Evolutionary conservation across 2,888 invertebrate genomes (phyloP), one percentile per base, ranked within the genome.

Genomic region (Allolobophora icterica): DNA sequence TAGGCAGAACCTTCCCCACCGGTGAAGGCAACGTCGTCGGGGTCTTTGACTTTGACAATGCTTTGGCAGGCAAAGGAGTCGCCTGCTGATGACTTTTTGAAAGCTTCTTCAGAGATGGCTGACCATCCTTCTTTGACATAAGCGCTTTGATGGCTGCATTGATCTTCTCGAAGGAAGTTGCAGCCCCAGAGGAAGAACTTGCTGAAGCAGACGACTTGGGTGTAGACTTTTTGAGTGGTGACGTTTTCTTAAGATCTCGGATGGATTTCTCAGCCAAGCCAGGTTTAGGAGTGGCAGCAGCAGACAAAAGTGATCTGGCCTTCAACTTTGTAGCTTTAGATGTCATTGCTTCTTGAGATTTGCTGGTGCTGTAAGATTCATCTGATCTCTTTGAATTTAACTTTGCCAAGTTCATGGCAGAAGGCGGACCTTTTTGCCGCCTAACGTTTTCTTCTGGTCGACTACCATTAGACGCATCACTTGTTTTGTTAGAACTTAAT

Each of bases 391-490:
- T 71, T 13, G 13, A 5, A 71, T 71, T 71, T 71, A 71, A 71
- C 8, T 71, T 71, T n/a, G 71, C 52, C 21, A 52, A 52, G 52
- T 52, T 52, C 52, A 52, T 52, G 3, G 52, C 71, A 71, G 71
- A 71, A 30, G 71, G 71, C n/a, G 71, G 71, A 71, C 71, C 71
- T 71, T 71, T 71, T n/a, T n/a, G 71, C n/a, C 71, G 71, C 71
- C 11, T 71, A 30, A 71, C n/a, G 30, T 71, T 71, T 71, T 71
- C 71, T n/a, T 71, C 71, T n/a, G 71, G 71, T 71, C 13, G 71
- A n/a, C 71, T 2, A 11, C 71, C 5, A 0, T n/a, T 71, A 71
- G 5, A 5, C 30, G 13, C 71, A 71, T 71, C 71, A n/a, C 71
- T n/a, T 8, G 71, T 11, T 71, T 71, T 71, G 71, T n/a, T 71